Base-by-base conservation (phyloP, 2,888 invertebrate genomes). In the Notodonta ziczac region DNA sequence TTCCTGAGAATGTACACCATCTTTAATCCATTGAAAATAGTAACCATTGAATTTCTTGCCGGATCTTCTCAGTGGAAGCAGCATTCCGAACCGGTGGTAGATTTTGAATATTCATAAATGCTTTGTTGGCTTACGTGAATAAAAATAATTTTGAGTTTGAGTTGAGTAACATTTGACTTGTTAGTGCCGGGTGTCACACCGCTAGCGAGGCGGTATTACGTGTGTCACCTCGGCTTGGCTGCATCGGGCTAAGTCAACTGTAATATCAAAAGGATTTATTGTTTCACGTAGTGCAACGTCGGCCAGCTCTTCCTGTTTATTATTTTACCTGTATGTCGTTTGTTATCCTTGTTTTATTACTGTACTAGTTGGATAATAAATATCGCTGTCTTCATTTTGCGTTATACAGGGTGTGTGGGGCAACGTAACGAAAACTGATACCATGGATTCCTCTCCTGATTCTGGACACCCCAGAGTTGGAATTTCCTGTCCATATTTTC, bases 231-330 rank as follows among this genome's bases (percentile, higher is more conserved):
- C 57, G 52, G 44, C 32, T 62, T 50, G 58, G 65, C 62, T 72
- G 70, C 77, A 70, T 70, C 65, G 68, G 59, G 60, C 50, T 58
- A 62, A 61, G 63, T 69, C 63, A 63, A 74, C 67, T 63, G 73
- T 77, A 77, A 70, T 77, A 76, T 74, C 73, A 69, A 70, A 69
- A 72, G 76, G 75, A 79, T 76, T 82, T 83, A 78, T 74, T 74
- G 72, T 76, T 77, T 67, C 56, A 70, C 65, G 65, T 66, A 66
- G 70, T 57, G 59, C 67, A 67, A 59, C 61, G 46, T 54, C 2
- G 55, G 63, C 57, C 70, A 42, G 67, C 66, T 10, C 42, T 44
- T 56, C 58, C 58, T 64, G 62, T 69, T 69, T 69, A 61, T 67
- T 67, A 60, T 70, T 76, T 68, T 60, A 62, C 63, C 61, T 60